A percentile compares a stretch with the other conserved stretches of the same genome.
Conservation (phyloP, 2,797 vertebrate genomes). For the Sylvia borin region DNA sequence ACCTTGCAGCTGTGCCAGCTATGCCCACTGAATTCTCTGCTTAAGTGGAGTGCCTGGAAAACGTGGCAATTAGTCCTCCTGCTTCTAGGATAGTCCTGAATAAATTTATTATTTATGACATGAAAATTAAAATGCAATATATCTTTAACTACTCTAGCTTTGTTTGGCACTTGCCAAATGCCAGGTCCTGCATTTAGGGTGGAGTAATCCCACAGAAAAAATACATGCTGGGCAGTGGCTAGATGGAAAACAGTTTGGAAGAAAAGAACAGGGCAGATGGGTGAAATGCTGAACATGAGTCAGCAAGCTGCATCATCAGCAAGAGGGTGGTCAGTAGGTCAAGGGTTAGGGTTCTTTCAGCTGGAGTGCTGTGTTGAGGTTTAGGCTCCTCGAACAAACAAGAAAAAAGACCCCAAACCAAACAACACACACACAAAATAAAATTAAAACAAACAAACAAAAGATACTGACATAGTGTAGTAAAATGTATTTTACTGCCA, state of each 20-base stretch:
- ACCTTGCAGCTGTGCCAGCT: background rate
- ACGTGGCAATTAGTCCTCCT: accelerated
- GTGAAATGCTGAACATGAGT: background rate
- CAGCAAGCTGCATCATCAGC: background rate
- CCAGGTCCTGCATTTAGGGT: background rate
- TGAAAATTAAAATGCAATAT: background rate
- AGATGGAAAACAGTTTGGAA: background rate
- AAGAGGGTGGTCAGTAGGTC: background rate
- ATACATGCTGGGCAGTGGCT: background rate
- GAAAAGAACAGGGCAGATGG: background rate
- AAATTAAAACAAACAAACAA: too few relatives aligned
- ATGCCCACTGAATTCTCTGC: background rate
- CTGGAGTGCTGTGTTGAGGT: background rate
- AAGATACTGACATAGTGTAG: background rate
- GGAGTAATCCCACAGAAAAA: background rate
- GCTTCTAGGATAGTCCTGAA: background rate
- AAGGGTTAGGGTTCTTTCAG: background rate
- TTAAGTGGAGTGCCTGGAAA: background rate
- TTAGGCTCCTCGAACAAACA: background rate
- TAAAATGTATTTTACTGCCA: background rate
- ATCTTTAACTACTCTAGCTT: background rate
- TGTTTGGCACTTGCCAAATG: background rate
- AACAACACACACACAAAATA: background rate
- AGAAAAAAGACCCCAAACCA: background rate
- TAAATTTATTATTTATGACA: background rate